Percentiles rank a stretch among this genome's conserved stretches.
Conservation (phyloP, 2,888 invertebrate species). For the Lithophane socia region DNA sequence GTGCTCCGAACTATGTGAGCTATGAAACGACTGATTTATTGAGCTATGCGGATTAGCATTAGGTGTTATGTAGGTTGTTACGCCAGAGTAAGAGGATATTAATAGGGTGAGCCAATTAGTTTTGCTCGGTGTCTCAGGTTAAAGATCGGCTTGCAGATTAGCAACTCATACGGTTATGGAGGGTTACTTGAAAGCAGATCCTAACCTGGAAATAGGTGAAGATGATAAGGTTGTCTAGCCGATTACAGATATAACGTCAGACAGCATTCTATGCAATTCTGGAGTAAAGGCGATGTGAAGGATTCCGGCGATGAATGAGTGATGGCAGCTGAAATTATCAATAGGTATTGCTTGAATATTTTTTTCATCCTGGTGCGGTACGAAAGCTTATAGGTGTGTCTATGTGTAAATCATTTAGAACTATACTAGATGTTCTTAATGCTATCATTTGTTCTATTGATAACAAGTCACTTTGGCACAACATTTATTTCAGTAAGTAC, state of each 20-base stretch:
- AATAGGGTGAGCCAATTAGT: slow-evolving; percentile 17
- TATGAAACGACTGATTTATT: slow-evolving; percentile 67
- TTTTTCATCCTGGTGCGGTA: neutral
- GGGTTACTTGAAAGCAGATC: neutral
- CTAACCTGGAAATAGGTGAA: too few relatives aligned
- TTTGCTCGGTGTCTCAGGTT: neutral
- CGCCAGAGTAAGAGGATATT: slow-evolving; percentile 21
- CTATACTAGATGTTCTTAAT: neutral
- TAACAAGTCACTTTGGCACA: slow-evolving; percentile 11
- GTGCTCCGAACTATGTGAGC: slow-evolving; percentile 59
- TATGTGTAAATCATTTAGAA: neutral
- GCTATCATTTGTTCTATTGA: neutral
- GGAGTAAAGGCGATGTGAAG: neutral
- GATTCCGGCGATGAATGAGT: neutral
- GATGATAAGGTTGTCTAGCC: neutral
- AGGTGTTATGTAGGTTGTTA: slow-evolving; percentile 27
- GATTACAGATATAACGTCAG: neutral
- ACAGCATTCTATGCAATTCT: neutral
- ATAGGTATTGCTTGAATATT: neutral
- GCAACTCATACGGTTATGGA: neutral
- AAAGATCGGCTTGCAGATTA: neutral
- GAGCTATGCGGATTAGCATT: slow-evolving; percentile 42
- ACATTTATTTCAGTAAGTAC: neutral
- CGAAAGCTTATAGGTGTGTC: neutral
- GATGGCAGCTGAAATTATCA: too few relatives aligned